Percentiles rank a stretch among this genome's conserved stretches.
phyloP scores from a whole-genome alignment of 2,113 vertebrate species.

The Gallinago jamesoni region DNA sequence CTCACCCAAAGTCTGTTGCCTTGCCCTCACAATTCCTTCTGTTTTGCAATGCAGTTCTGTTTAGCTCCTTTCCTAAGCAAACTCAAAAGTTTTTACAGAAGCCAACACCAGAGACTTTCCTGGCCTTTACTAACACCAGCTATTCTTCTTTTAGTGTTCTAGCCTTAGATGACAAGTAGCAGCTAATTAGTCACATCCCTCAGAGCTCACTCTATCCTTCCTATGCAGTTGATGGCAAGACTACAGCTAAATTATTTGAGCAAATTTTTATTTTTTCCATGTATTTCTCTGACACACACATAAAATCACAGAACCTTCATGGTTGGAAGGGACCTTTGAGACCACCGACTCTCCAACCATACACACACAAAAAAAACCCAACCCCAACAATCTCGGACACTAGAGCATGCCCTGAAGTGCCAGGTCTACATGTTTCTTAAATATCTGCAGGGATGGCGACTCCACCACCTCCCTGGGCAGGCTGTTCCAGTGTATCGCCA shows the following conservation, averaged over 20 bases:
- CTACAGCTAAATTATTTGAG: neutral
- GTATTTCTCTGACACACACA: neutral
- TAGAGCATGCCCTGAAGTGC: no score
- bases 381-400: no score
- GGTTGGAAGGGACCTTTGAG: no score
- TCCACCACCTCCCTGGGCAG: no score
- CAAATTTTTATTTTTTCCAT: neutral
- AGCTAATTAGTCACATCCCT: neutral
- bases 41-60: neutral
- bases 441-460: no score
- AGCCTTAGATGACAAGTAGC: neutral
- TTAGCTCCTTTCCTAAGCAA: neutral
- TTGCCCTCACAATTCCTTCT: neutral
- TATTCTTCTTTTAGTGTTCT: neutral
- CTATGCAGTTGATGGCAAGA: neutral
- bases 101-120: rapidly evolving
- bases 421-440: no score
- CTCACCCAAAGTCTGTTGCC: neutral
- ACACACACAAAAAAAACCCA: no score
- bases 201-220: neutral
- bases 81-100: neutral
- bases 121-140: neutral
- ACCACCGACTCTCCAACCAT: no score
- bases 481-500: no score
- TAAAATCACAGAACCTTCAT: no score